Evolutionary conservation across 2,888 invertebrate genomes (phyloP).

Genomic region (Troglohyphantes excavatus): DNA sequence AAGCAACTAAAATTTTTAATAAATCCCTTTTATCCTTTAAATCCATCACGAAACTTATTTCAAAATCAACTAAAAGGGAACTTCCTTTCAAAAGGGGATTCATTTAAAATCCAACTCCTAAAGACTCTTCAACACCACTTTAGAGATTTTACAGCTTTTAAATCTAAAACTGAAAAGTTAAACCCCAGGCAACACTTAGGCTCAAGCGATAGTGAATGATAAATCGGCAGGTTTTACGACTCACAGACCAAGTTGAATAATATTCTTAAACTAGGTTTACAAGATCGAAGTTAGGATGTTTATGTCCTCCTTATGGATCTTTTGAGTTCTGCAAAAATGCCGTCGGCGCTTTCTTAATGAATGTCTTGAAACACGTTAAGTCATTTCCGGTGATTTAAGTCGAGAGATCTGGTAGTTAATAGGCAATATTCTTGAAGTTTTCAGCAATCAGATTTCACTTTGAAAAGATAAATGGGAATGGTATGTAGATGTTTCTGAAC

Average conservation of each 20-base stretch:
- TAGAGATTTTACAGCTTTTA: constrained; percentile 6
- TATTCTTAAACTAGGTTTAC: background rate
- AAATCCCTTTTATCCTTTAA: no score
- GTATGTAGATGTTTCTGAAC: no score
- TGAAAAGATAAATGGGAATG: no score
- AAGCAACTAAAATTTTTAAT: no score
- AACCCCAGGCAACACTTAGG: constrained; percentile 11
- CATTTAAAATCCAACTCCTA: background rate
- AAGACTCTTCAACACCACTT: no score
- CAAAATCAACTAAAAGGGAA: background rate
- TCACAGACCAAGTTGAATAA: background rate
- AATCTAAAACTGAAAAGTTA: constrained; percentile 14
- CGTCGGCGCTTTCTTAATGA: background rate
- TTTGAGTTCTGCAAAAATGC: background rate
- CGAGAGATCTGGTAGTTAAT: no score
- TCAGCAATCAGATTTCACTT: no score
- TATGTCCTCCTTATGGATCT: background rate
- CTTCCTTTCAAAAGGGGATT: background rate
- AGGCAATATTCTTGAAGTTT: no score
- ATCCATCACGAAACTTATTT: background rate
- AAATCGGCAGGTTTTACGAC: constrained; percentile 15
- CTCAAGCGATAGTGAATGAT: background rate
- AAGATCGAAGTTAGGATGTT: background rate
- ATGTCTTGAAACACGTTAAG: no score
- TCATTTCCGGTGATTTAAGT: no score